Evolutionary conservation across 92 coral and sea anemone species (phyloP).

Genomic region (Virgularia gustaviana): DNA sequence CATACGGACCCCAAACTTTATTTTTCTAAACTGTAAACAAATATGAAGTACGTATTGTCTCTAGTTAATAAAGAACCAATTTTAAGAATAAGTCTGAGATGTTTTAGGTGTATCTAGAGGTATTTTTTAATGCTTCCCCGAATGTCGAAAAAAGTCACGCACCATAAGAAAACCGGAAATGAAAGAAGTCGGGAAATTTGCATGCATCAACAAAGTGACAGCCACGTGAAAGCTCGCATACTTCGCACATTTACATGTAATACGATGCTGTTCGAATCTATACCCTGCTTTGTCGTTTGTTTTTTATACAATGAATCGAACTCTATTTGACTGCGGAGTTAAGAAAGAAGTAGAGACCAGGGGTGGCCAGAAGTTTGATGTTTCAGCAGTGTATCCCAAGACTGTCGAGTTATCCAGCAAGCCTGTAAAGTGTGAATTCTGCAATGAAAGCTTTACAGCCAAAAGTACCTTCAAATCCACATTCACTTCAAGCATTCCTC

Average conservation of each 20-base stretch:
- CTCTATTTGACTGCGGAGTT: constrained; percentile 29
- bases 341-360: constrained; percentile 29
- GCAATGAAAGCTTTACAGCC: constrained; percentile 18
- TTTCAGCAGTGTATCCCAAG: constrained; percentile 16
- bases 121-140: too few species aligned
- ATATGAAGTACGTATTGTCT: too few species aligned
- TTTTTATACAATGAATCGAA: constrained; percentile 18
- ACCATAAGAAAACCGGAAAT: constrained; percentile 48
- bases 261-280: constrained; percentile 24
- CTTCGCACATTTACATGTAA: constrained; percentile 48
- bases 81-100: too few species aligned
- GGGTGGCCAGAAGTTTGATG: constrained; percentile 31
- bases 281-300: too few species aligned
- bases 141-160: too few species aligned
- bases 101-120: too few species aligned
- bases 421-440: constrained; percentile 31
- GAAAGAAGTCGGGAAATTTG: constrained; percentile 48
- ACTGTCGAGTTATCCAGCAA: background rate
- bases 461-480: constrained; percentile 35
- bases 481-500: constrained; percentile 37
- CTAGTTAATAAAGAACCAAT: too few species aligned
- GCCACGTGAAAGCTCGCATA: constrained; percentile 47
- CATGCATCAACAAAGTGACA: constrained; percentile 43
- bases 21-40: too few species aligned
- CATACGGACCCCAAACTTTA: too few species aligned